A percentile compares a stretch with the other conserved stretches of the same genome.
These are phyloP conservation scores for Orchesella flavescens DNA, from an alignment of 2,888 invertebrate genomes.

Conservation along the genomic window DNA sequence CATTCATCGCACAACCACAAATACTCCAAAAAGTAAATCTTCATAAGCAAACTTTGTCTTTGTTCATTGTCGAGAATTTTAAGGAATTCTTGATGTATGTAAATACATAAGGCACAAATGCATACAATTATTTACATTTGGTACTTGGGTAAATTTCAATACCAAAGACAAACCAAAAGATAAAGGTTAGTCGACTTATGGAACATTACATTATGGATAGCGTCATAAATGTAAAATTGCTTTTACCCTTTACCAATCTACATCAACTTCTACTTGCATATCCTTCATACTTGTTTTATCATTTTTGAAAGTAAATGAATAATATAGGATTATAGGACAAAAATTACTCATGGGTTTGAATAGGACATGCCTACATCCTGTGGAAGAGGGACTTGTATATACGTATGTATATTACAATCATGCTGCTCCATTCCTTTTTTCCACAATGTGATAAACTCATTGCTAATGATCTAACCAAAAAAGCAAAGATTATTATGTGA, in stretches of 20 bases:
- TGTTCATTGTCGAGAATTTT: too few species aligned
- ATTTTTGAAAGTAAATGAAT: not conserved
- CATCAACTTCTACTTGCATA: too few species aligned
- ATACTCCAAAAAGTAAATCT: not conserved
- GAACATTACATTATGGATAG: not conserved
- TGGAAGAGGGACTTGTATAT: not conserved
- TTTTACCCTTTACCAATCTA: not conserved
- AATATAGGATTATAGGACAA: constrained; percentile 9
- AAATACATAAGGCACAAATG: too few species aligned
- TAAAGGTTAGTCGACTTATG: constrained; percentile 4
- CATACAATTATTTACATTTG: not conserved
- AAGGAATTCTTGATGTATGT: too few species aligned
- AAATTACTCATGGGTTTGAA: not conserved
- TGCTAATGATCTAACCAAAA: too few species aligned
- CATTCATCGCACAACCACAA: too few species aligned
- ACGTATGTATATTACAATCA: too few species aligned
- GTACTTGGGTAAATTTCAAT: not conserved
- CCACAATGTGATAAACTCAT: too few species aligned
- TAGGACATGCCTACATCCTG: not conserved
- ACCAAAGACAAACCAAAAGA: not conserved
- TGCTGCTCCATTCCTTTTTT: too few species aligned
- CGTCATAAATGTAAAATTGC: not conserved
- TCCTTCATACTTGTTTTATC: not conserved
- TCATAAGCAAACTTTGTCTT: not conserved
- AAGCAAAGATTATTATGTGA: too few species aligned